These are phyloP conservation scores for Hippopotamyrus pictus DNA, from an alignment of 2,797 vertebrate species.

Conservation along the genomic window DNA sequence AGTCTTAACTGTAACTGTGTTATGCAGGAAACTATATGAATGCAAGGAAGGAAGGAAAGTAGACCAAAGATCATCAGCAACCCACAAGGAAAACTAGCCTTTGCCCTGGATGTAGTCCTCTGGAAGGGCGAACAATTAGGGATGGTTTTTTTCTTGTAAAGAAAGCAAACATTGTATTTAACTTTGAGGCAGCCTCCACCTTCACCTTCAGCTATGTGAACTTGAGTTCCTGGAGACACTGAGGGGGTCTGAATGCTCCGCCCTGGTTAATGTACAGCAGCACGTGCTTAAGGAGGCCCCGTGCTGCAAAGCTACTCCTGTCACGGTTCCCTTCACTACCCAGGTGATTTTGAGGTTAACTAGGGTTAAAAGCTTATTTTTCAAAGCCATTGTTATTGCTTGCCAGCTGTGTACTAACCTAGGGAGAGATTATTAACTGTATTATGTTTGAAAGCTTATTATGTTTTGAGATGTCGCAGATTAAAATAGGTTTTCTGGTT, in stretches of 20 bases:
- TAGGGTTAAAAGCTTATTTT: neutral
- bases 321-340: neutral
- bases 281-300: neutral
- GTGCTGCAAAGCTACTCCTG: too few species aligned
- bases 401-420: neutral
- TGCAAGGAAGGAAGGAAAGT: constrained; percentile 27
- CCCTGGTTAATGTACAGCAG: neutral
- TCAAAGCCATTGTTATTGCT: neutral
- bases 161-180: neutral
- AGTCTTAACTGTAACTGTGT: neutral
- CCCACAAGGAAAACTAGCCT: constrained; percentile 18
- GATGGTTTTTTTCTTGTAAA: neutral
- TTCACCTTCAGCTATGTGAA: neutral
- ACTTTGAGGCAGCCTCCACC: neutral
- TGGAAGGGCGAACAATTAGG: neutral
- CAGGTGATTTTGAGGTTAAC: neutral
- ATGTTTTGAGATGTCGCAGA: neutral
- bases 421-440: neutral
- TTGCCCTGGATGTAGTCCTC: constrained; percentile 25
- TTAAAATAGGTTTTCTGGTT: neutral
- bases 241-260: neutral
- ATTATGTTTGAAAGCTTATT: neutral
- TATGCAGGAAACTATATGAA: constrained; percentile 23
- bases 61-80: constrained; percentile 1
- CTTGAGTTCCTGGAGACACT: neutral